Evolutionary conservation across 2,888 invertebrate genomes (phyloP), one percentile per base, ranked within the genome.

Genomic region (Molanna angustata): DNA sequence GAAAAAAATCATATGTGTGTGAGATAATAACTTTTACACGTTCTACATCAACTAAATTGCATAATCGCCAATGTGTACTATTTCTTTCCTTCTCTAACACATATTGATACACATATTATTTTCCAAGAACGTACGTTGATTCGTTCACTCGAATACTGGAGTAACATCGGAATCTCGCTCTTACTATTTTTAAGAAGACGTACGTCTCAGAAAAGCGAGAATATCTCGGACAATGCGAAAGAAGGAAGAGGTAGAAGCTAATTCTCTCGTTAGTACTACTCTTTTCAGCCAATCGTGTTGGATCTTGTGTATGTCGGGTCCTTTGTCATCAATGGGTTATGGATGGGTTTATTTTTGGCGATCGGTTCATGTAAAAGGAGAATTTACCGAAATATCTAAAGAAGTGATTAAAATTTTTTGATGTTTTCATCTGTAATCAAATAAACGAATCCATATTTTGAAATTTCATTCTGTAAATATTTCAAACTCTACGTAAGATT

Each of bases 261-360:
- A 61, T 54, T 52, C 49, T 49, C 54, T 49, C 35, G 41, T 49
- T 42, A 46, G 49, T 54, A 49, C 49, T 49, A 45, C 52, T 35
- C 42, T 41, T 54, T 53, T 70, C 69, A 74, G 73, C 83, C 83
- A 82, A 82, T 83, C 78, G 76, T 73, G 74, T 69, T 69, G 73
- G 73, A 75, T 75, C 76, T 74, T 70, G 65, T 67, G 73, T 74
- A 76, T 77, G 78, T 80, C 80, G 80, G 75, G 74, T 80, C 80
- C 82, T 82, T 80, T 82, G 82, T 82, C 82, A 83, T 83, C 82
- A 83, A 83, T 83, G 82, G 80, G 79, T 77, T 75, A 77, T 76
- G 79, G 82, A 71, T 76, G 74, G 78, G 79, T 81, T 78, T 76
- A 80, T 50, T 50, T 22, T 44, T 47, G 35, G 59, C 52, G 49